Evolutionary conservation across 2,888 invertebrate genomes (phyloP), one percentile per base, ranked within the genome.

Genomic region (Monochamus alternatus): DNA sequence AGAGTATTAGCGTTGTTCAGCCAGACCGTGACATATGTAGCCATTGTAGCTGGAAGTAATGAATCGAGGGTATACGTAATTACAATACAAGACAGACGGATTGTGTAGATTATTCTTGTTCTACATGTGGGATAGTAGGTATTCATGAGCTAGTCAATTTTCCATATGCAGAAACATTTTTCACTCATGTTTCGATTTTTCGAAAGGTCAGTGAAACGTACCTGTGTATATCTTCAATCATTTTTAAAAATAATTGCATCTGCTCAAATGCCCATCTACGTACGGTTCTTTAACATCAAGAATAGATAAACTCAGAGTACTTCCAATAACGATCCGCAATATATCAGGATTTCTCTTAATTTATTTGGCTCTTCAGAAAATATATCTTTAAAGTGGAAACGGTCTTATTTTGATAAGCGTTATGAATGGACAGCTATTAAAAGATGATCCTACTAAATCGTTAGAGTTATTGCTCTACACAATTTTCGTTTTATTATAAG

Each of bases 21-120:
- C 55, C 58, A 68, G 58, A 58, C 58, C 68, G 47, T 65, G 52
- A 66, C 66, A 66, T 66, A 55, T 66, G 66, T 66, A 52, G 52
- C 22, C 66, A 66, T 66, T 66, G 47, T 66, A 66, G 52, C 52
- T 52, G 31, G 38, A 66, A 30, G 66, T 66, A 66, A 52, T 66
- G 38, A 66, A 66, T 66, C 52, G 66, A 66, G 66, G 30, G 55
- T 32, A 51, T 52, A 7, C 4, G 52, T 52, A 55, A 66, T 66
- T 66, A 66, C 52, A 31, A 66, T 38, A 55, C 52, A 66, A 22
- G 47, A 66, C 52, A 55, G 52, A 14, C 31, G 30, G 32, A 47
- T 51, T 65, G 44, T 47, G 8, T 22, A 9, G 7, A n/a, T 31
- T 52, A 52, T 65, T 52, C 47, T 51, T 65, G 32, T 60, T 10